phyloP scores from a whole-genome alignment of 2,113 vertebrate species.

The Oryzias javanicus region DNA sequence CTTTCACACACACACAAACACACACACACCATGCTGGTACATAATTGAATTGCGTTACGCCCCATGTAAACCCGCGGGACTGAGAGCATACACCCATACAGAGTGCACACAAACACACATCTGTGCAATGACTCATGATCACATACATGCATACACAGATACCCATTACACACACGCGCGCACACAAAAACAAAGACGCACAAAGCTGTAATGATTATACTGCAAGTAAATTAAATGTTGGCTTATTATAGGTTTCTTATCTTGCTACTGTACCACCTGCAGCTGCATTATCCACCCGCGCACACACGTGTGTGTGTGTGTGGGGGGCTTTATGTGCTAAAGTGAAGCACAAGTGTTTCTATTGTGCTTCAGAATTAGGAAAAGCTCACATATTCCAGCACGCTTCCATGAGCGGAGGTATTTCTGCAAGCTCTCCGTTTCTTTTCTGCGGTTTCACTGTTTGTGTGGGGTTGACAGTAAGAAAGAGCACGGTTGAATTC shows the following conservation, averaged over 20 bases:
- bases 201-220: slow-evolving; percentile 4
- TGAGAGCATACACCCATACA: slow-evolving; percentile 8
- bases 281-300: slow-evolving; percentile 3
- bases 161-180: neutral
- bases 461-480: neutral
- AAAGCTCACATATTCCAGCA: neutral
- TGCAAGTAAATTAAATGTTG: slow-evolving; percentile 30
- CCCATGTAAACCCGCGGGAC: slow-evolving; percentile 32
- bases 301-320: neutral
- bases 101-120: slow-evolving; percentile 3
- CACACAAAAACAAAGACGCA: neutral
- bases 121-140: slow-evolving; percentile 3
- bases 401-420: neutral
- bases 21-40: slow-evolving; percentile 31
- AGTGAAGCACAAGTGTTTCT: neutral
- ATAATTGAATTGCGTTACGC: slow-evolving; percentile 54
- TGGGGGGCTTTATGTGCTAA: neutral
- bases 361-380: neutral
- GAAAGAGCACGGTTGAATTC: slow-evolving; percentile 8
- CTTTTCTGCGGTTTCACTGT: slow-evolving; percentile 15
- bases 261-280: slow-evolving; percentile 15
- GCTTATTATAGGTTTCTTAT: slow-evolving; percentile 21
- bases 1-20: neutral
- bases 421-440: slow-evolving; percentile 27
- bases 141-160: neutral